Base-by-base conservation (phyloP, 2,888 invertebrate genomes). In the Apocheima hispidaria region DNA sequence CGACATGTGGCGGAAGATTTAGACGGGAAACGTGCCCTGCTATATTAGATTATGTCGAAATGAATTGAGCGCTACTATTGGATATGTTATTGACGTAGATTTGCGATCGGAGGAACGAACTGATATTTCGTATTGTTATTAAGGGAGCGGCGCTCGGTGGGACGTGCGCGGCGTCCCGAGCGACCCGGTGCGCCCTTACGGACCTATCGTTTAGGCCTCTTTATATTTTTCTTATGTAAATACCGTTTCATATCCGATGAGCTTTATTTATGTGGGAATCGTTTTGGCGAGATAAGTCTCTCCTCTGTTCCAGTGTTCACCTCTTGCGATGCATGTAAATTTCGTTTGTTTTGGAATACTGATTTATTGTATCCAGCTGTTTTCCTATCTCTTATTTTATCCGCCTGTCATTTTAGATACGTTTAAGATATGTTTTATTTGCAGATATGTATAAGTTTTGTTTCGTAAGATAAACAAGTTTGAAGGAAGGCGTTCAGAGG, bases 261-360 rank as follows among this genome's bases (percentile, higher is more conserved):
- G 91, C 91, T 92, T 92, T 92, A 92, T 92, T 92, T 92, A 92
- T 92, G 92, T 92, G 92, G 92, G 90, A 92, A 92, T 92, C 92
- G 91, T 90, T 92, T 90, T 90, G 85, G 88, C 90, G 83, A 92
- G 89, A 91, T 92, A 92, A 88, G 90, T 89, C 87, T 87, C 83
- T 84, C 79, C 73, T 84, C 81, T 85, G 87, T 81, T 79, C 78
- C 83, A 83, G 82, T 86, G 87, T 86, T 87, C 86, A 85, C 81
- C 81, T 88, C 82, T 87, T 79, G 86, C 83, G 86, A 87, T 83
- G 84, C 83, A 87, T 86, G 86, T 81, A 84, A 81, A 88, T 88
- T 84, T 84, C 82, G 79, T 82, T 82, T 84, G 78, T 82, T 84
- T 82, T 73, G 77, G 82, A 82, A 83, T 83, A 82, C 79, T 78